Evolutionary conservation across 2,797 vertebrate species (phyloP).

Genomic region (Schizopygopsis pylzovi): DNA sequence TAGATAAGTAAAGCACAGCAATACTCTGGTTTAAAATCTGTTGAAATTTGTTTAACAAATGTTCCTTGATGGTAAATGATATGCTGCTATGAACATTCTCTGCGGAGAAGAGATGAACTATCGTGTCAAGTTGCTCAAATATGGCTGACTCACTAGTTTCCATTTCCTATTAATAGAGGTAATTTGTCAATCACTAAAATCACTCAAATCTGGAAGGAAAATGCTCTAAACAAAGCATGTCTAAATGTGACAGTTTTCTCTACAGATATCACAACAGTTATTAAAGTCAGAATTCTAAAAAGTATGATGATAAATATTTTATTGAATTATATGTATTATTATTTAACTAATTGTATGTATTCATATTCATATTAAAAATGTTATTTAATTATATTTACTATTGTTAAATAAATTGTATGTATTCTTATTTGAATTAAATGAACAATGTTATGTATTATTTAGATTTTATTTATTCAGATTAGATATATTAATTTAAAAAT

Average conservation of each 20-base stretch:
- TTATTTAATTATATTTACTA: background rate
- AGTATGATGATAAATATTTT: background rate
- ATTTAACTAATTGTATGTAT: background rate
- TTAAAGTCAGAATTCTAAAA: background rate
- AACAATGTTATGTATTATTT: background rate
- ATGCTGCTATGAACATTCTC: constrained; percentile 23
- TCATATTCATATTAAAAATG: background rate
- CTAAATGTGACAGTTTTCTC: background rate
- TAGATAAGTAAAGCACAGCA: background rate
- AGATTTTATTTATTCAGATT: background rate
- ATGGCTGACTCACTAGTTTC: constrained; percentile 35
- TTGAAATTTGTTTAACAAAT: background rate
- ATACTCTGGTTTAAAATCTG: background rate
- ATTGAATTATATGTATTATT: background rate
- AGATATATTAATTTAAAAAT: background rate
- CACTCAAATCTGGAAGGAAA: constrained; percentile 28
- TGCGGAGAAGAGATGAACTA: constrained; percentile 5
- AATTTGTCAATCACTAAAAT: constrained; percentile 27
- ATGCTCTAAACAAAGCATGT: background rate
- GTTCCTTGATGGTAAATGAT: constrained; percentile 2
- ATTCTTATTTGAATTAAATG: background rate
- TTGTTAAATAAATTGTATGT: background rate
- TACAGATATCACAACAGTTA: background rate
- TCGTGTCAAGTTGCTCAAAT: constrained; percentile 33
- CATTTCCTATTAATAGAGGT: constrained; percentile 38